Percentiles rank a stretch among this genome's conserved stretches.
These are phyloP conservation scores for Butorides virescens DNA, from an alignment of 2,113 vertebrate species.

Conservation along the genomic window DNA sequence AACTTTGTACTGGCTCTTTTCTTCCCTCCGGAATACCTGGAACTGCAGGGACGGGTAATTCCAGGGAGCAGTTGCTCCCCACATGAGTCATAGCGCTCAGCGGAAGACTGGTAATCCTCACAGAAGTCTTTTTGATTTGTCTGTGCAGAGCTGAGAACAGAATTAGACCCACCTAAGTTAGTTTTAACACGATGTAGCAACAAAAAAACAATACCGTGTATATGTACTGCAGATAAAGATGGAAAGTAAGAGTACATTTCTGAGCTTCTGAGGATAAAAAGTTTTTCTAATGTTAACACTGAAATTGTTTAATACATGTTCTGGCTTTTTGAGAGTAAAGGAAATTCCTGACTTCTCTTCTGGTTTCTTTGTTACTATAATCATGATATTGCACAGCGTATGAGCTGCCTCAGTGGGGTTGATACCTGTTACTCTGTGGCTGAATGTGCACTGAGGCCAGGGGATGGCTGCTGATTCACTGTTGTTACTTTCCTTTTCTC, in stretches of 20 bases:
- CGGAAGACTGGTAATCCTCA: neutral
- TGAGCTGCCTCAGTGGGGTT: neutral
- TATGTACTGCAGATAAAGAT: neutral
- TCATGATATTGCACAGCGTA: neutral
- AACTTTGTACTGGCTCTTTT: neutral
- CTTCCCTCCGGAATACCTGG: neutral
- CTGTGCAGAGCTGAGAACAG: neutral
- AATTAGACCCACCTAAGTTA: neutral
- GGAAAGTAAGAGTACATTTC: neutral
- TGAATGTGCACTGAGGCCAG: neutral
- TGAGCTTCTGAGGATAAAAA: neutral
- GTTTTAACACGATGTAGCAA: neutral
- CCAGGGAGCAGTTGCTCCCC: neutral
- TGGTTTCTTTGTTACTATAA: neutral
- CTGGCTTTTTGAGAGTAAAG: neutral
- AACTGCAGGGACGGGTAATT: neutral
- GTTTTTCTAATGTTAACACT: neutral
- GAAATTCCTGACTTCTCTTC: neutral
- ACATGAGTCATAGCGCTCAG: rapidly evolving
- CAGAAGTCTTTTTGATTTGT: neutral
- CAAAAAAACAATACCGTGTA: neutral
- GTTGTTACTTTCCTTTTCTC: neutral
- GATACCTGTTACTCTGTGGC: neutral
- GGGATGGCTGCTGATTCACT: neutral
- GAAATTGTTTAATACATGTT: neutral